A percentile compares a stretch with the other conserved stretches of the same genome.
These are phyloP conservation scores for Standfussiana lucernea DNA, from an alignment of 2,888 invertebrate species.

Conservation along the genomic window DNA sequence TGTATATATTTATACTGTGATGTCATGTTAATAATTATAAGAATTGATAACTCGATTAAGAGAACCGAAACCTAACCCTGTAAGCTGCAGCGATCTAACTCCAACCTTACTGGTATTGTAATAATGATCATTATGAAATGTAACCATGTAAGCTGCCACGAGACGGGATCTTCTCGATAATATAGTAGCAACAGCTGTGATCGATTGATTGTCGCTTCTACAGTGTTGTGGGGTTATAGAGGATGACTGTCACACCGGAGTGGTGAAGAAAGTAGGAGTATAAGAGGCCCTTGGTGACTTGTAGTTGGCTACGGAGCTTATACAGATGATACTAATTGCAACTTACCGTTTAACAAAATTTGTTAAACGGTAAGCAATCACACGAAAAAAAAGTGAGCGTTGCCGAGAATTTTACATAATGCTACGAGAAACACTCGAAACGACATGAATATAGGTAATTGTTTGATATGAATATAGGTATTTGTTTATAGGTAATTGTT, in stretches of 20 bases:
- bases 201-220: slow-evolving; percentile 46
- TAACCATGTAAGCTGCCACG: slow-evolving; percentile 5
- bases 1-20: too few relatives aligned
- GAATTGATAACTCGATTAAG: slow-evolving; percentile 29
- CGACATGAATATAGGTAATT: too few relatives aligned
- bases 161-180: slow-evolving; percentile 40
- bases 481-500: not conserved
- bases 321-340: not conserved
- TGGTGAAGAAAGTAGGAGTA: not conserved
- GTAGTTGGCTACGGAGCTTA: not conserved
- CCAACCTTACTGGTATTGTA: not conserved
- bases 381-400: too few relatives aligned
- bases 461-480: too few relatives aligned
- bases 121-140: not conserved
- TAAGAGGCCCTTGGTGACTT: not conserved
- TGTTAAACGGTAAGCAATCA: not conserved
- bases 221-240: slow-evolving; percentile 36
- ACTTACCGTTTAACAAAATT: not conserved
- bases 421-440: too few relatives aligned
- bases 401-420: too few relatives aligned
- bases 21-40: too few relatives aligned
- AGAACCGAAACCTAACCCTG: slow-evolving; percentile 10
- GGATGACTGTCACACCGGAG: slow-evolving; percentile 46
- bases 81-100: not conserved
- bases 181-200: slow-evolving; percentile 57